A percentile compares a stretch with the other conserved stretches of the same genome.
These are phyloP conservation scores for Alcedo atthis DNA, from an alignment of 2,797 vertebrate species.

Conservation along the genomic window DNA sequence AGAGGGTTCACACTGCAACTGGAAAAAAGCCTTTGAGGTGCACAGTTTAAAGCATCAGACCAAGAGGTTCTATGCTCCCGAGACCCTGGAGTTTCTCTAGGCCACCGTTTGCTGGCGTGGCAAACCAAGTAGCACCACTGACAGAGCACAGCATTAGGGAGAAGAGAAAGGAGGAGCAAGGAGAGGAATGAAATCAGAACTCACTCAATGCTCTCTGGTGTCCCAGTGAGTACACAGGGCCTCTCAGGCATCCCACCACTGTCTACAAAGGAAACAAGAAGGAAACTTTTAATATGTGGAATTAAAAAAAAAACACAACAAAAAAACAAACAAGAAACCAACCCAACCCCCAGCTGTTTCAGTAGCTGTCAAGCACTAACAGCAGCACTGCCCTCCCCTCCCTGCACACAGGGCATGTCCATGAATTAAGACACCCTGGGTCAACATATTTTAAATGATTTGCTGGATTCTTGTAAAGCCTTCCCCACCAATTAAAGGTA, in stretches of 20 bases:
- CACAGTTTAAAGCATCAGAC: conserved; percentile 48
- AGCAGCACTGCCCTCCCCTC: background rate
- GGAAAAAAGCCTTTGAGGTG: conserved; percentile 18
- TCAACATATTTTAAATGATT: background rate
- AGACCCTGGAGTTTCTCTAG: conserved; percentile 40
- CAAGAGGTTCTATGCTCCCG: conserved; percentile 45
- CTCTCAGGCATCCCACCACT: conserved; percentile 97
- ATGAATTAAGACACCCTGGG: background rate
- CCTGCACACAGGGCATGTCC: background rate
- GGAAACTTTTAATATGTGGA: background rate
- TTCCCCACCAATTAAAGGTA: background rate
- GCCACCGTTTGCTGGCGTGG: conserved; percentile 32
- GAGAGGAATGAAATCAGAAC: conserved; percentile 72
- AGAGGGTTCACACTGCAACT: conserved; percentile 28
- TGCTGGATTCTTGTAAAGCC: conserved; percentile 6
- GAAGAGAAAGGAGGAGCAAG: conserved; percentile 67
- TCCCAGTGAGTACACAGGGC: conserved; percentile 95
- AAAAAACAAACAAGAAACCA: background rate
- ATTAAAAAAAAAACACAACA: background rate
- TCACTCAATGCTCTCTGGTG: conserved; percentile 98
- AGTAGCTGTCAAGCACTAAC: background rate
- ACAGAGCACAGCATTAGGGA: conserved; percentile 66
- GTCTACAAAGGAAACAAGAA: conserved; percentile 80
- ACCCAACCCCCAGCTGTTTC: background rate
- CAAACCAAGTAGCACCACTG: conserved; percentile 50